Conservation (phyloP, 1,140 invertebrate genomes). For the Himalopsyche phryganea region DNA sequence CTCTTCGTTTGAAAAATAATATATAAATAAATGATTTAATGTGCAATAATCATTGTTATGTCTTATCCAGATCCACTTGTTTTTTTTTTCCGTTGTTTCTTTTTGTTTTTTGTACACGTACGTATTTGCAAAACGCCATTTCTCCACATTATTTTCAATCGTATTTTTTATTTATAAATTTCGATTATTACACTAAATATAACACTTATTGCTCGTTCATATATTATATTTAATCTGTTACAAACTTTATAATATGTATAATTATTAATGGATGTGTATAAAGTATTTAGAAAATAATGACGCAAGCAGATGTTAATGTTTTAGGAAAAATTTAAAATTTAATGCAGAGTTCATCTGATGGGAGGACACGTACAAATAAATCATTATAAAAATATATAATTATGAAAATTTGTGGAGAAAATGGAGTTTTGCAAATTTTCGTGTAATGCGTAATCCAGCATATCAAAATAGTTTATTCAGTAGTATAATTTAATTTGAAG, state of each 20-base stretch:
- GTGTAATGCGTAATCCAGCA: not conserved
- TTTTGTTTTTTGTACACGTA: no score
- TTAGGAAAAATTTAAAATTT: slow-evolving; percentile 26
- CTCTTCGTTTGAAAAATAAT: no score
- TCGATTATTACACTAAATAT: slow-evolving; percentile 19
- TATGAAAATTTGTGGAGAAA: not conserved
- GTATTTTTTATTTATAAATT: slow-evolving; percentile 18
- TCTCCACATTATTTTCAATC: slow-evolving; percentile 14
- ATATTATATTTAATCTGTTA: slow-evolving; percentile 32
- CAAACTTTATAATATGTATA: slow-evolving; percentile 31
- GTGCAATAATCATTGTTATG: no score
- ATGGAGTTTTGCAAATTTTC: not conserved
- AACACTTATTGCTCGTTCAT: slow-evolving; percentile 29
- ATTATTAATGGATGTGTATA: slow-evolving; percentile 26
- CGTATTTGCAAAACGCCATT: slow-evolving; percentile 14
- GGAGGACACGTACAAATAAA: slow-evolving; percentile 32
- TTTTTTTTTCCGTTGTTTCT: no score
- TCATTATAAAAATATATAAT: not conserved
- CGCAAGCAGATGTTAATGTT: slow-evolving; percentile 18
- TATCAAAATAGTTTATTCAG: no score
- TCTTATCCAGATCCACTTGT: no score
- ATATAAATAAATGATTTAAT: no score
- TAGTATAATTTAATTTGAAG: no score
- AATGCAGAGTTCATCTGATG: slow-evolving; percentile 35
- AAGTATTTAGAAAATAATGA: slow-evolving; percentile 22